Conservation (phyloP, 2,113 vertebrate species). For the Clupea harengus region DNA sequence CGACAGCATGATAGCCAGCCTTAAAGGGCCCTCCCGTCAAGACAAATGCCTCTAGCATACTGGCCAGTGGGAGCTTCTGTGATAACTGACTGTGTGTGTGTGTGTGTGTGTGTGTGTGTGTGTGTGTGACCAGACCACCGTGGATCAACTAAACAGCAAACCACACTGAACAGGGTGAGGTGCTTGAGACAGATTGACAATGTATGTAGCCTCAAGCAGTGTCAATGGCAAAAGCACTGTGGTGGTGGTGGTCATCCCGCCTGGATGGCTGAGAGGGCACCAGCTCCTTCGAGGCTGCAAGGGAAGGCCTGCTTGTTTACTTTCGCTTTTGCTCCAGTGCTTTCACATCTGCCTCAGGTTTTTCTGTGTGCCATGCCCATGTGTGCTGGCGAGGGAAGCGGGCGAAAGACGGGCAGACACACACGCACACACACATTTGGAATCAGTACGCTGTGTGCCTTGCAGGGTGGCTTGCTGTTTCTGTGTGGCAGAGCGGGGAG, state of each 20-base stretch:
- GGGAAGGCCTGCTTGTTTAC: constrained; percentile 37
- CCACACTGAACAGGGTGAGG: not conserved
- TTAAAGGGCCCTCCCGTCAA: not conserved
- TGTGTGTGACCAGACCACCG: not conserved
- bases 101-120: not conserved
- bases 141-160: not conserved
- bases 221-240: not conserved
- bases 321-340: constrained; percentile 42
- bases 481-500: not conserved
- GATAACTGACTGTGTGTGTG: not conserved
- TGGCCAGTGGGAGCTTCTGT: not conserved
- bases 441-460: not conserved
- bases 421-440: not conserved
- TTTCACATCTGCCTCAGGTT: constrained; percentile 52
- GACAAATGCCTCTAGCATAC: not conserved
- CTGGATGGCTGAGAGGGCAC: not conserved
- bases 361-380: constrained; percentile 52
- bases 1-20: not conserved
- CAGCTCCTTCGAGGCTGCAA: not conserved
- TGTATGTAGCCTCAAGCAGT: not conserved
- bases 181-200: not conserved
- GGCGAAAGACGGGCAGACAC: constrained; percentile 16
- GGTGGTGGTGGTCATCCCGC: not conserved
- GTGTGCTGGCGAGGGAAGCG: constrained; percentile 37
- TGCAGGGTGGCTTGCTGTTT: not conserved